A percentile compares a stretch with the other conserved stretches of the same genome.
phyloP scores from a whole-genome alignment of 2,113 vertebrate species.

The Geococcyx californianus region DNA sequence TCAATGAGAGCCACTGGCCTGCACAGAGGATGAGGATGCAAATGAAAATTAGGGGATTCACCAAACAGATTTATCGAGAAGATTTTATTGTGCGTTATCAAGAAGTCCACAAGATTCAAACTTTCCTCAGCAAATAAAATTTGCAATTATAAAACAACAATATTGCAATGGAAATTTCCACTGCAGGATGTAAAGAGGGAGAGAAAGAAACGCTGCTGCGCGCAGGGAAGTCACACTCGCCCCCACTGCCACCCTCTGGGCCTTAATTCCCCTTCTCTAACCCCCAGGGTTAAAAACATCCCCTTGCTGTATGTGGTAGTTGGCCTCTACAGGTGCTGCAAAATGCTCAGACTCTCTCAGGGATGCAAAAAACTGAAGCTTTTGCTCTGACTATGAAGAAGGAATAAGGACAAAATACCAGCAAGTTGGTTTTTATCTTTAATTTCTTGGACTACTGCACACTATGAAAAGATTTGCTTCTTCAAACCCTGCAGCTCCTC shows the following conservation, averaged over 20 bases:
- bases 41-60: constrained; percentile 1
- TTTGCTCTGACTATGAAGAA: not conserved
- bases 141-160: not conserved
- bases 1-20: not conserved
- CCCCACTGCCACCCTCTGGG: rapidly evolving
- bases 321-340: not conserved
- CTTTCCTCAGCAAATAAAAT: constrained; percentile 27
- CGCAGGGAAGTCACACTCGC: rapidly evolving
- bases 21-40: not conserved
- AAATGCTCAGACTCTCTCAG: not conserved
- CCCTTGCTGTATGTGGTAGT: not conserved
- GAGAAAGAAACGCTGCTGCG: not conserved
- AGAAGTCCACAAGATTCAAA: constrained; percentile 15
- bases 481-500: constrained; percentile 32
- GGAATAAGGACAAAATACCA: constrained; percentile 6
- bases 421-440: constrained; percentile 11
- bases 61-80: constrained; percentile 20
- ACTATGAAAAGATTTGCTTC: constrained; percentile 39
- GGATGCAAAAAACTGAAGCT: not conserved
- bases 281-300: not conserved
- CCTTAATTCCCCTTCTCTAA: not conserved
- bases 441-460: constrained; percentile 60
- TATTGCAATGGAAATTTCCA: constrained; percentile 39
- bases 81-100: constrained; percentile 14
- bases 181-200: not conserved